A percentile compares a stretch with the other conserved stretches of the same genome.
These are phyloP conservation scores for Aptenodytes patagonicus DNA, from an alignment of 2,113 vertebrate genomes.

Conservation along the genomic window DNA sequence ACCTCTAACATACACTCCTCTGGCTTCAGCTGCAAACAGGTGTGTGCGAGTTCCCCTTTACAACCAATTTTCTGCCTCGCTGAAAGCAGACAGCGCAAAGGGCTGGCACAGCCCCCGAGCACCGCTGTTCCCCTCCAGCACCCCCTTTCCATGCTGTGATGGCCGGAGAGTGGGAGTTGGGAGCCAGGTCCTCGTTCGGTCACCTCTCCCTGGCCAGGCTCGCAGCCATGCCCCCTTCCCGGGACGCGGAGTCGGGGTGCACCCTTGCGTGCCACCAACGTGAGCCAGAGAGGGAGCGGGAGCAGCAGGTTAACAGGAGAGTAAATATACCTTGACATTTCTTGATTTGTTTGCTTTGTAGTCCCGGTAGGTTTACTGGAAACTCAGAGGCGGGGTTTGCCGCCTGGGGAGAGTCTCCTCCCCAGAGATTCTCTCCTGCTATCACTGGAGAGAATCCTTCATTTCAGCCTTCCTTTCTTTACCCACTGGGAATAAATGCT, in stretches of 20 bases:
- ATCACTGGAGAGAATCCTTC: background rate
- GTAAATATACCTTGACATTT: background rate
- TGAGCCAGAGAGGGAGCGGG: background rate
- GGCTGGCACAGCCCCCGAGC: background rate
- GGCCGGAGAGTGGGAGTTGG: fast-evolving
- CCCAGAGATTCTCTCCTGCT: background rate
- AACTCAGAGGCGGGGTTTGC: background rate
- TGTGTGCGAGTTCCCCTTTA: background rate
- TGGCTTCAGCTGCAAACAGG: background rate
- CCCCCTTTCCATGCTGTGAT: fast-evolving
- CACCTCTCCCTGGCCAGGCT: background rate
- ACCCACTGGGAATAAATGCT: background rate
- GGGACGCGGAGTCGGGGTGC: fast-evolving
- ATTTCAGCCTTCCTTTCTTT: background rate
- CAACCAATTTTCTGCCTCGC: background rate
- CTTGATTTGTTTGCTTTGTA: background rate
- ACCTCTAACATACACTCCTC: background rate
- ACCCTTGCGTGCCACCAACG: fast-evolving
- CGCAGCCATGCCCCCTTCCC: background rate
- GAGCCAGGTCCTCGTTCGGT: background rate
- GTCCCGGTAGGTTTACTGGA: background rate
- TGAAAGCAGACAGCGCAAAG: background rate
- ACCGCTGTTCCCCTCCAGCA: background rate
- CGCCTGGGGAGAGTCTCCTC: background rate
- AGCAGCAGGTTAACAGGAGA: background rate